Base-by-base conservation (phyloP, 2,888 invertebrate species). In the Muschampia plurimacula region DNA sequence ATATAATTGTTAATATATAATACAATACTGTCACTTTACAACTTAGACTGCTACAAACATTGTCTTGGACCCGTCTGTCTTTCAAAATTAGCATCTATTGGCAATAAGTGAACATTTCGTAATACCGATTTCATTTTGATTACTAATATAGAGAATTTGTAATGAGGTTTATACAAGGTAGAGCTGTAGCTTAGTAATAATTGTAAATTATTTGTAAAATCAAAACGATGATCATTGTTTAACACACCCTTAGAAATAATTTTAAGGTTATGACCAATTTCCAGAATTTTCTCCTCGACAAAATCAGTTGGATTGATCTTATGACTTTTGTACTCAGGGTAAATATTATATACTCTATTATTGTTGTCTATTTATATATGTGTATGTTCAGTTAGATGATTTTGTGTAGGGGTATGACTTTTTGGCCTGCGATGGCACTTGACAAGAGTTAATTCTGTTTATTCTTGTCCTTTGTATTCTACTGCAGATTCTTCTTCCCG, bases 151-250 rank as follows among this genome's bases (percentile, higher is more conserved):
- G 87, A 88, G 88, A 88, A 90, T 91, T 91, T 91, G 87, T 89
- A 87, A 93, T 85, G 93, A 93, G 94, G 94, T 94, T 93, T 92
- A 94, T 93, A 94, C 94, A 94, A 94, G 94, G 94, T 94, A 94
- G 94, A 90, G 83, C 86, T 86, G 91, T 92, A 93, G 92, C 79
- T 83, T 93, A 93, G 93, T 84, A 80, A 84, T 90, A 90, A 87
- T 88, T 86, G 88, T 89, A 90, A 82, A 85, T 87, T 88, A 83
- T 87, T 89, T 86, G 83, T 84, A 88, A 82, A 81, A 80, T 77
- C 77, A 81, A 82, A 81, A 80, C 74, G 80, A 79, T 78, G 83
- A 84, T 85, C 84, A 79, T 85, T 88, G 84, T 82, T 78, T 85
- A 80, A 79, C 80, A 84, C 77, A 71, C 81, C 84, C 79, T 85